Conservation (phyloP, 1,140 invertebrate genomes). For the Plutomurus gul region DNA sequence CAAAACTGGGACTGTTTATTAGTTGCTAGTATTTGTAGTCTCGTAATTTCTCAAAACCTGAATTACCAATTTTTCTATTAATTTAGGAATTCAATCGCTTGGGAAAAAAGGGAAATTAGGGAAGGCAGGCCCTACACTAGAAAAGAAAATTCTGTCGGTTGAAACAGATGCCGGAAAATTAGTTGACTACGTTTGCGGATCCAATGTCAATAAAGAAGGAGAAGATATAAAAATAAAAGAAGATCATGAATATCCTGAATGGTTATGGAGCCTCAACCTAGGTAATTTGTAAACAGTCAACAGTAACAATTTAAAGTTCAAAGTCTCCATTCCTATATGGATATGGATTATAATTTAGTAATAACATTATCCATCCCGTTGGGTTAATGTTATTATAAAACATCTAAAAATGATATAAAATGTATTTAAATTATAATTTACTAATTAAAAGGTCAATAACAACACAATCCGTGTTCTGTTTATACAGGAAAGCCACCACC, state of each 20-base stretch:
- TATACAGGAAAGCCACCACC: constrained; percentile 61
- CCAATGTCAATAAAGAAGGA: constrained; percentile 75
- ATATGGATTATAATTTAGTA: not conserved
- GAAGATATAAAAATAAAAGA: constrained; percentile 82
- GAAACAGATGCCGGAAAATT: constrained; percentile 83
- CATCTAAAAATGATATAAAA: too few relatives aligned
- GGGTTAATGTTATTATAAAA: not conserved
- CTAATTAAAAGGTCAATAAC: too few relatives aligned
- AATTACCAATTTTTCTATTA: not conserved
- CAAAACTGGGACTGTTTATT: too few relatives aligned
- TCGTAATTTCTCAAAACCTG: too few relatives aligned
- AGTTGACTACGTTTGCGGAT: constrained; percentile 81
- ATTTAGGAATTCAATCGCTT: constrained; percentile 34
- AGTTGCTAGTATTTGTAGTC: too few relatives aligned
- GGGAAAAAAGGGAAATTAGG: constrained; percentile 60
- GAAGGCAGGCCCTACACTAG: constrained; percentile 63
- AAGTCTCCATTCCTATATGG: not conserved
- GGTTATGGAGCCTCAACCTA: constrained; percentile 80
- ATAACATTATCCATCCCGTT: not conserved
- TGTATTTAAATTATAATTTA: too few relatives aligned
- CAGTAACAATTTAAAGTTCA: too few relatives aligned
- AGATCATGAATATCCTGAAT: constrained; percentile 89
- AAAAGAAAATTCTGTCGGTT: constrained; percentile 77
- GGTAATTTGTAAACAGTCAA: constrained; percentile 53
- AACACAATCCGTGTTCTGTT: not conserved